Percentiles rank a stretch among this genome's conserved stretches.
Evolutionary conservation across 2,113 vertebrate species (phyloP).

Genomic region (Sylvicapra grimmia): DNA sequence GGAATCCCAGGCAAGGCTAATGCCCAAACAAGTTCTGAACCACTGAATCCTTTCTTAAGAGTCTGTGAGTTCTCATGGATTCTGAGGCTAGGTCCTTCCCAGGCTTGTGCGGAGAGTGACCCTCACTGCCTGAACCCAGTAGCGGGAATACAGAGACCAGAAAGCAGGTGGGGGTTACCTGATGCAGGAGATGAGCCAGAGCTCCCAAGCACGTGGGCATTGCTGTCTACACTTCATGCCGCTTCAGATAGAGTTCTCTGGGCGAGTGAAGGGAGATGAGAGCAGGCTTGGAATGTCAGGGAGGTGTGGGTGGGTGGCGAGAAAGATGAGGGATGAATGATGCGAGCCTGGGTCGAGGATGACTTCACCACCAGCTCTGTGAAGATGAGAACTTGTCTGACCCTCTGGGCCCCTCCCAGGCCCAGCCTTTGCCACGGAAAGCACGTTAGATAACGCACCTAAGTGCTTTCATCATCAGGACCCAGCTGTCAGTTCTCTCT

Average conservation of each 20-base stretch:
- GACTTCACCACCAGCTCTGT: neutral
- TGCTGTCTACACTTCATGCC: neutral
- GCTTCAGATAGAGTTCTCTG: neutral
- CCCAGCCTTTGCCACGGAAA: neutral
- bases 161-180: neutral
- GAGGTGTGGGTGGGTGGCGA: neutral
- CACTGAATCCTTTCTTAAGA: neutral
- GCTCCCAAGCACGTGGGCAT: neutral
- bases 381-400: neutral
- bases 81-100: neutral
- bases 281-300: neutral
- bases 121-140: neutral
- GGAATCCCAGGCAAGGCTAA: neutral
- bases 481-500: neutral
- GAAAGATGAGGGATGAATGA: neutral
- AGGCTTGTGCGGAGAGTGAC: neutral
- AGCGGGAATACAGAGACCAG: neutral
- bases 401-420: neutral
- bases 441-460: neutral
- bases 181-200: no score
- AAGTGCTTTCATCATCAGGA: neutral
- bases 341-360: rapidly evolving
- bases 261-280: neutral
- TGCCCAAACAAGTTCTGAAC: neutral
- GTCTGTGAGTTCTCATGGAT: neutral